Evolutionary conservation across 2,797 vertebrate species (phyloP).

Genomic region (Pangasius krempfi): DNA sequence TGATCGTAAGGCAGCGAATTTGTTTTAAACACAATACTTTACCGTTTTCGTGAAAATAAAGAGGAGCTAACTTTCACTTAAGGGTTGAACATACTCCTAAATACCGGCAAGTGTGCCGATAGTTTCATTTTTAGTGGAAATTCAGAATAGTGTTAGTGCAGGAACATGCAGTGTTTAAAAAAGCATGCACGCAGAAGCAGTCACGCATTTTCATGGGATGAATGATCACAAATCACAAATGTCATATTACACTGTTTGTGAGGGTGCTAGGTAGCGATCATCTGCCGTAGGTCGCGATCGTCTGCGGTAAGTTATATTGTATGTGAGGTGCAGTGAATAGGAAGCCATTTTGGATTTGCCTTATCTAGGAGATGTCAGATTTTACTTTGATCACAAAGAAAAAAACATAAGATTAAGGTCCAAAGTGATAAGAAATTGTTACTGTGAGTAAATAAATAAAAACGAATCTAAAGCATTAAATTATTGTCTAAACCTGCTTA

Average conservation of each 20-base stretch:
- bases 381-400: neutral
- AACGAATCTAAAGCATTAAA: neutral
- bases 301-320: too few relatives aligned
- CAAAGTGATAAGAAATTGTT: neutral
- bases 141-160: neutral
- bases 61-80: neutral
- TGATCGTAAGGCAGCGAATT: neutral
- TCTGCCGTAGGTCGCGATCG: too few relatives aligned
- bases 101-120: neutral
- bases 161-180: neutral
- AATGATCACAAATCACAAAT: too few relatives aligned
- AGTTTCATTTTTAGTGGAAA: neutral
- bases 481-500: too few relatives aligned
- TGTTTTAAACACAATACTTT: neutral
- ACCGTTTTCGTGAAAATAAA: neutral
- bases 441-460: neutral
- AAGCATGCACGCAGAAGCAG: neutral
- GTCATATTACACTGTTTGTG: neutral
- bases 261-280: neutral
- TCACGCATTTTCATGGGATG: neutral
- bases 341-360: too few relatives aligned
- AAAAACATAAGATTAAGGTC: neutral
- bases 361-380: neutral
- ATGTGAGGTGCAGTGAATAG: too few relatives aligned
- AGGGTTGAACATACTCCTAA: neutral